Percentiles rank a stretch among this genome's conserved stretches.
Evolutionary conservation across 2,113 vertebrate genomes (phyloP).

Genomic region (Myocastor coypus): DNA sequence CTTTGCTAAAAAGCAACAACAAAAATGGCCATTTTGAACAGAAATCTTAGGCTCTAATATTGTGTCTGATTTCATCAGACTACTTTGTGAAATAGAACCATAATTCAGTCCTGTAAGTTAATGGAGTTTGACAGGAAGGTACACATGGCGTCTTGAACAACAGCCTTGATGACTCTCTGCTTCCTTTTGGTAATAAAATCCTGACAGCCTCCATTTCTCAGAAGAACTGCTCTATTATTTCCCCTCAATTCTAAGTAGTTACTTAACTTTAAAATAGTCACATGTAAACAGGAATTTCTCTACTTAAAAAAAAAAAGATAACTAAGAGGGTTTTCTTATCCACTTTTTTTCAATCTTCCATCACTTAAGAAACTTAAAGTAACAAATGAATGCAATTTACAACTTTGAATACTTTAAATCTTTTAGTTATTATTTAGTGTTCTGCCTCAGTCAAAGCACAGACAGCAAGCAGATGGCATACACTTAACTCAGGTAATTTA

Average conservation of each 20-base stretch:
- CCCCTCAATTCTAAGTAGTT: slow-evolving; percentile 74
- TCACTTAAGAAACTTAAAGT: slow-evolving; percentile 58
- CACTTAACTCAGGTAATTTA: background rate
- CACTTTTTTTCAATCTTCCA: slow-evolving; percentile 55
- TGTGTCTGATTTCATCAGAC: slow-evolving; percentile 74
- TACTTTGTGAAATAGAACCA: slow-evolving; percentile 76
- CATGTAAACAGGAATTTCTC: slow-evolving; percentile 60
- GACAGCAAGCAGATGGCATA: background rate
- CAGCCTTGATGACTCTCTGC: slow-evolving; percentile 75
- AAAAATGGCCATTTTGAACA: slow-evolving; percentile 64
- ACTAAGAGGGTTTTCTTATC: slow-evolving; percentile 27
- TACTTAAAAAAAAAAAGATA: background rate
- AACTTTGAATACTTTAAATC: slow-evolving; percentile 56
- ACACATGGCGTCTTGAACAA: slow-evolving; percentile 78
- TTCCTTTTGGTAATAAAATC: slow-evolving; percentile 77
- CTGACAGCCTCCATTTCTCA: slow-evolving; percentile 80
- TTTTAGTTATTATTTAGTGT: slow-evolving; percentile 48
- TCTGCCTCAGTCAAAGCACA: background rate
- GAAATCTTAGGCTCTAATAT: slow-evolving; percentile 65
- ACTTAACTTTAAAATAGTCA: slow-evolving; percentile 73
- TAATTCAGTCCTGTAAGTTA: slow-evolving; percentile 79
- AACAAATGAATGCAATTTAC: slow-evolving; percentile 55
- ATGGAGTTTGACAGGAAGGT: slow-evolving; percentile 79
- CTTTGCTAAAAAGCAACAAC: slow-evolving; percentile 61
- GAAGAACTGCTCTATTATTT: slow-evolving; percentile 79